Evolutionary conservation across 1,140 invertebrate genomes (phyloP), one percentile per base, ranked within the genome.

Genomic region (fruit fly (Drosophila melanogaster)): DNA sequence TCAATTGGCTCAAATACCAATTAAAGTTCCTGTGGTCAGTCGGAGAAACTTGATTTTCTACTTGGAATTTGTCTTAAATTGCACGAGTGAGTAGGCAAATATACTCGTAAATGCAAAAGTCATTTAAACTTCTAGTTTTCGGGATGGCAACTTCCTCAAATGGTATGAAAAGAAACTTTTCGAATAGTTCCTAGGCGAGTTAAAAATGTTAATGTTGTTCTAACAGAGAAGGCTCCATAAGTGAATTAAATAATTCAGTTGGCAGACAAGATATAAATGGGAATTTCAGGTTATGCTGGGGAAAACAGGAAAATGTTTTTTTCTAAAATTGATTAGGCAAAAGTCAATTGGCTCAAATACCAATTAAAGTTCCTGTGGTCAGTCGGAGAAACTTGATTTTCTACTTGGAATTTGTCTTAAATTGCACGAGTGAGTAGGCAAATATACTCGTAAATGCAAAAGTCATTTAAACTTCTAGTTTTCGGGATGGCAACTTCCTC

Each of bases 381-480:
- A 72, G 54, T 35, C 40, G 30, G 22, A 14, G 12, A 61, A 72
- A 72, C 35, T 66, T 64, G 46, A 74, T 64, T 74, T 74, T 55
- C 50, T 70, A 75, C 53, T 70, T 71, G 49, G 65, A 57, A 57
- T 72, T 72, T 72, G 30, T 71, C 66, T 71, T 53, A 50, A 65
- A 56, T 49, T 70, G 33, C 26, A 49, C 47, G 41, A 55, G 44
- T 66, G 30, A 57, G 41, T 47, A 40, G 41, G 43, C 67, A 67
- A 84, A 85, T 79, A 77, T 60, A 73, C 81, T 80, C 61, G 75
- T 58, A 60, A 77, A 84, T 85, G 77, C 66, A 62, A 61, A 84
- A 84, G 81, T 77, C 81, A 85, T 85, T 72, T 57, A 73, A 85
- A 84, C 77, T 84, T 80, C 40, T 64, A 85, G 76, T 80, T 85